phyloP scores from a whole-genome alignment of 2,888 invertebrate species.

The Podotricha telesiphe region DNA sequence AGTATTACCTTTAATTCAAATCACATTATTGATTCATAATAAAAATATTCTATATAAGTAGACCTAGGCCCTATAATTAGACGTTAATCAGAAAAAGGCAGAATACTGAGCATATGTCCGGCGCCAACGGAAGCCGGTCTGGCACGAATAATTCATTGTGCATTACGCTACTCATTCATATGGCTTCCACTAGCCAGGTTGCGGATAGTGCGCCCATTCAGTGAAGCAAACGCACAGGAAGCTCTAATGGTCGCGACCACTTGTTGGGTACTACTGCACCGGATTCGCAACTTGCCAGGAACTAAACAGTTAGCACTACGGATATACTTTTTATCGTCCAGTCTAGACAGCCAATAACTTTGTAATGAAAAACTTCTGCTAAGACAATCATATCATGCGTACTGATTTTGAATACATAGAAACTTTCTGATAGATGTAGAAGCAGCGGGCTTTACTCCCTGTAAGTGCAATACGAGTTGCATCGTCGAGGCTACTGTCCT shows the following conservation, averaged over 20 bases:
- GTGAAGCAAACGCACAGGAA: conserved; percentile 70
- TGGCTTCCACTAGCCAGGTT: conserved; percentile 59
- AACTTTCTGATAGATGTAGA: background rate
- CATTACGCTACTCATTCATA: conserved; percentile 70
- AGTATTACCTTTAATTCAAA: background rate
- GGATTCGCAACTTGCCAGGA: conserved; percentile 73
- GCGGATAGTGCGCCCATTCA: conserved; percentile 58
- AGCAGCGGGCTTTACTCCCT: conserved; percentile 39
- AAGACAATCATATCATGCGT: background rate
- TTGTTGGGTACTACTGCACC: conserved; percentile 61
- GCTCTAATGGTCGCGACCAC: conserved; percentile 65
- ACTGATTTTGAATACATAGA: background rate
- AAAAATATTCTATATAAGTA: conserved; percentile 53
- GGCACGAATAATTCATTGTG: conserved; percentile 76
- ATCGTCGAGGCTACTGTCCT: conserved; percentile 67
- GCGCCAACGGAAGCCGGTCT: conserved; percentile 76
- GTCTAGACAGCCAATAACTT: conserved; percentile 19
- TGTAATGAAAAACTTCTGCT: conserved; percentile 5
- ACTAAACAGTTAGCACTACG: conserved; percentile 68
- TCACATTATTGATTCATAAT: background rate
- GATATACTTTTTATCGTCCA: conserved; percentile 35
- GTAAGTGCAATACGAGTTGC: conserved; percentile 45
- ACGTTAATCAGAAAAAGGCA: conserved; percentile 79
- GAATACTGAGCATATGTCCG: conserved; percentile 69
- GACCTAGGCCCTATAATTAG: conserved; percentile 79